Conservation (phyloP, 1,140 invertebrate genomes). For the Cotesia glomerata region DNA sequence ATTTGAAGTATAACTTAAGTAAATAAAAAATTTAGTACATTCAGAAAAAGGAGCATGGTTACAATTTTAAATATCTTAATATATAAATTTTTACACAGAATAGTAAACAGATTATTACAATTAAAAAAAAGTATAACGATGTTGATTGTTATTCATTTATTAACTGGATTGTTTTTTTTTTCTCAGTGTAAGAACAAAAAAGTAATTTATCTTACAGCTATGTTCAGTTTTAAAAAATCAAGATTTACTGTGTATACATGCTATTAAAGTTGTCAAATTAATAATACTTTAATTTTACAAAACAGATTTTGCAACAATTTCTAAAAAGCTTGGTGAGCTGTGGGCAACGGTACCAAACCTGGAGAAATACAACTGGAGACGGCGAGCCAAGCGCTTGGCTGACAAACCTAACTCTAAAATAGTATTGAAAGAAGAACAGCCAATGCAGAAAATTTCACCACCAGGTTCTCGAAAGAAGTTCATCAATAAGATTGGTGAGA, state of each 20-base stretch:
- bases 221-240: too few relatives aligned
- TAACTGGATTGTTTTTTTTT: neutral
- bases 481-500: conserved; percentile 58
- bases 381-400: conserved; percentile 75
- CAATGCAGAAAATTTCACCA: conserved; percentile 58
- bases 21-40: too few relatives aligned
- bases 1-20: too few relatives aligned
- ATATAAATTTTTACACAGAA: too few relatives aligned
- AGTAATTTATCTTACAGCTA: too few relatives aligned
- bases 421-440: conserved; percentile 47
- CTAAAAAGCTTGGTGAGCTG: conserved; percentile 80
- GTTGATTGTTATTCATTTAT: neutral
- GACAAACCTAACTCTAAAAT: conserved; percentile 56
- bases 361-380: conserved; percentile 74
- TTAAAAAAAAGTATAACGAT: neutral
- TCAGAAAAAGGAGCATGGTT: too few relatives aligned
- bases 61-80: too few relatives aligned
- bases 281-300: neutral
- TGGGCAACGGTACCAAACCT: conserved; percentile 77
- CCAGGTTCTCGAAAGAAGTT: conserved; percentile 58
- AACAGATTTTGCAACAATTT: conserved; percentile 78
- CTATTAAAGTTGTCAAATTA: neutral
- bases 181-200: neutral
- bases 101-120: too few relatives aligned
- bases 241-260: too few relatives aligned